Base-by-base conservation (phyloP, 2,113 vertebrate genomes). In the Phrynosoma blainvillii region DNA sequence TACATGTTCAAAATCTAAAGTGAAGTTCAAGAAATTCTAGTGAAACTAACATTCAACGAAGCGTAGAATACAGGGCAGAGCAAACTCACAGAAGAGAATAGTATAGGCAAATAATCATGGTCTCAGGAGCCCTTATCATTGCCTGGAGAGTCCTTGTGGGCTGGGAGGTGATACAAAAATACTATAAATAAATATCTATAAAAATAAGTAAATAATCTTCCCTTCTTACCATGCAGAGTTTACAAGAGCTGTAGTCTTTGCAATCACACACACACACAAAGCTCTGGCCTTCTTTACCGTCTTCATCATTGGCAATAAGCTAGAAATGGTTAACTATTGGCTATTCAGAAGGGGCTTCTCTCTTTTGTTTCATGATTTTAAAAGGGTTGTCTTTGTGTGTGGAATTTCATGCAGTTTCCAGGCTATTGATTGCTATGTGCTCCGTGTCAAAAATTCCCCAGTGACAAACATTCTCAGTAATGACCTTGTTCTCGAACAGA, bases 1-100 rank as follows among this genome's bases (percentile, higher is more conserved):
- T 16, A 86, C 87, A 14, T 0, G 0, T 27, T 2, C 25, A 21
- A 0, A 0, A 3, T 78, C 47, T 30, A 13, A 20, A 27, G 3
- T 71, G 21, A 40, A 1, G 86, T 54, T 30, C 54, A 56, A 56
- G 27, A n/a, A n/a, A n/a, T 56, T 79, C 13, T 79, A 79, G 32
- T 71, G 68, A 70, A 83, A 71, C 8, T 40, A 47, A 16, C n/a
- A 83, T 70, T 70, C 68, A 42, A 52, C 25, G 25, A 68, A 30
- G 4, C 10, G 16, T 30, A 6, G 21, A 16, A 68, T 42, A 68
- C 1, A 52, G 25, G 23, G 4, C 14, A 42, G 21, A 54, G 23
- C 25, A 16, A 52, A 30, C 0, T 5, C 76, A 62, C 8, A 80
- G 18, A 59, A 18, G 11, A n/a, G 32, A 66, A 66, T 18, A 70